Evolutionary conservation across 2,113 vertebrate genomes (phyloP).

Genomic region (Leucopsar rothschildi): DNA sequence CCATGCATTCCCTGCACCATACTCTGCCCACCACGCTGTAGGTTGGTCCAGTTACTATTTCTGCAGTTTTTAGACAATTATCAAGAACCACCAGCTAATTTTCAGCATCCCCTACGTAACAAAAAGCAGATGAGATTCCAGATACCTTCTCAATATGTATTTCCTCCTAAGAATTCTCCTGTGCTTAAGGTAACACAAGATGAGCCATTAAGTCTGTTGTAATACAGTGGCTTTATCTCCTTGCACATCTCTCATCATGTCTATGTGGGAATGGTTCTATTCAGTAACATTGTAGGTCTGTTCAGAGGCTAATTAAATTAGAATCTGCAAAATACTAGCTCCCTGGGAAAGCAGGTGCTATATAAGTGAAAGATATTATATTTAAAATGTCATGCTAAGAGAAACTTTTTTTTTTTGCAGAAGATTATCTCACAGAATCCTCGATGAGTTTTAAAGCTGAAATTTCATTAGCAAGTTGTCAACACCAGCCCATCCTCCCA

Average conservation of each 20-base stretch:
- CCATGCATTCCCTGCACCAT: accelerated
- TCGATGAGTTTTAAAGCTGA: background rate
- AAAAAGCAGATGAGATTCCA: background rate
- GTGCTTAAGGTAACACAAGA: background rate
- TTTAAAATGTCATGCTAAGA: conserved; percentile 9
- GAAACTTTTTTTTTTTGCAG: background rate
- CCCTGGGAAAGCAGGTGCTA: conserved; percentile 24
- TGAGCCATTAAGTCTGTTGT: background rate
- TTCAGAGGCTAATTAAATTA: conserved; percentile 48
- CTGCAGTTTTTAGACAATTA: background rate
- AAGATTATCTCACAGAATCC: conserved; percentile 11
- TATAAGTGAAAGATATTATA: conserved; percentile 5
- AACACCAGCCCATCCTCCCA: background rate
- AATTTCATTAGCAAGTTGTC: conserved; percentile 61
- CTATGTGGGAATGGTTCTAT: background rate
- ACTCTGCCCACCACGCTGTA: background rate
- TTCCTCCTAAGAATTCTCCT: background rate
- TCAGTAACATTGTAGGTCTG: background rate
- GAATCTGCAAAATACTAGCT: conserved; percentile 9
- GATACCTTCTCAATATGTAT: background rate
- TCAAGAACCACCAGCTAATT: background rate
- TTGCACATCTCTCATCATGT: background rate
- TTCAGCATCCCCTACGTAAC: background rate
- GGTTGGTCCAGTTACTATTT: background rate
- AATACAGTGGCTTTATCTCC: background rate